phyloP scores from a whole-genome alignment of 2,113 vertebrate genomes.

The Chroicocephalus ridibundus region DNA sequence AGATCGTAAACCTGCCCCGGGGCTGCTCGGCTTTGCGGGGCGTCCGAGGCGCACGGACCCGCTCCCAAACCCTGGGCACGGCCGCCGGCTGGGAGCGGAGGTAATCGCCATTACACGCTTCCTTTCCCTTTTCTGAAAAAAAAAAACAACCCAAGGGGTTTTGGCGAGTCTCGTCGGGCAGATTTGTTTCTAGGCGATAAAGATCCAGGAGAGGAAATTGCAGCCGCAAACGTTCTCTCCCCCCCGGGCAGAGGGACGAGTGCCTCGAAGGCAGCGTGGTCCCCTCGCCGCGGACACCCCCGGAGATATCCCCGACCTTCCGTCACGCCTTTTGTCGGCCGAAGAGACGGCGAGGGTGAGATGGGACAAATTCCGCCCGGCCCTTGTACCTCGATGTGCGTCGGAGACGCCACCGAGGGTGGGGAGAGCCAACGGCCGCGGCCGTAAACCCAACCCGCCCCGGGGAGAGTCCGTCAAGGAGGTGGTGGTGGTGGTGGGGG shows the following conservation, averaged over 20 bases:
- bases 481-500: too few species aligned
- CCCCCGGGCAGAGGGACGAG: background rate
- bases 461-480: rapidly evolving
- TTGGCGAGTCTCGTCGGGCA: background rate
- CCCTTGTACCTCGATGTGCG: background rate
- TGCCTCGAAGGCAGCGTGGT: rapidly evolving
- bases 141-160: background rate
- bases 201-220: background rate
- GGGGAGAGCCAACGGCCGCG: background rate
- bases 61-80: background rate
- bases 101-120: background rate
- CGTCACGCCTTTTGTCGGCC: background rate
- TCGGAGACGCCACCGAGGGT: rapidly evolving
- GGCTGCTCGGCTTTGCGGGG: background rate
- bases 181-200: background rate
- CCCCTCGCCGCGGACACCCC: background rate
- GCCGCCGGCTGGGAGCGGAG: background rate
- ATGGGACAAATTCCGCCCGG: background rate
- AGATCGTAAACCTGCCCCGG: background rate
- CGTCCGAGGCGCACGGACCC: rapidly evolving
- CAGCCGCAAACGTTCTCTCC: background rate
- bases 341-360: rapidly evolving
- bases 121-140: background rate
- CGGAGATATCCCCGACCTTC: too few species aligned
- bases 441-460: background rate